A percentile compares a stretch with the other conserved stretches of the same genome.
Conservation (phyloP, 2,797 vertebrate species). For the Parauchenoglanis ngamensis region DNA sequence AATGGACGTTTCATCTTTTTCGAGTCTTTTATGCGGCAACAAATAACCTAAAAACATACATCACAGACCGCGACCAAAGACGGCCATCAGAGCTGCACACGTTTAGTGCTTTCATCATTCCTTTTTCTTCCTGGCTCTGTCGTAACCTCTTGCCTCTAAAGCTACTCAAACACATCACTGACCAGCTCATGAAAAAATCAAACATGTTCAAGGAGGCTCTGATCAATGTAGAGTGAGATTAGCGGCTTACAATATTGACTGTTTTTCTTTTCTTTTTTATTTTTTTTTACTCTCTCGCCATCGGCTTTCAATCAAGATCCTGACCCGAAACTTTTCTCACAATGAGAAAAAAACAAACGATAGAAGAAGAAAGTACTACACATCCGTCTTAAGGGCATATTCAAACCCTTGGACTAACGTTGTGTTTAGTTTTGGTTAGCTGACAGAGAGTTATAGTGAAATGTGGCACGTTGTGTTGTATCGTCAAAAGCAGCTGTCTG, state of each 20-base stretch:
- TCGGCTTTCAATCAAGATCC: not conserved
- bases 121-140: not conserved
- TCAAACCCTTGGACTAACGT: not conserved
- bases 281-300: not conserved
- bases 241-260: conserved; percentile 4
- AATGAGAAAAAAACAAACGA: not conserved
- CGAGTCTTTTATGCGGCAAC: not conserved
- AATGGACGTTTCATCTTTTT: not conserved
- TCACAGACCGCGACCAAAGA: no score
- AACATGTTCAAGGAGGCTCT: not conserved
- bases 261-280: not conserved
- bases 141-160: not conserved
- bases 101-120: not conserved
- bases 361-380: not conserved
- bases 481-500: conserved; percentile 9
- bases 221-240: conserved; percentile 6
- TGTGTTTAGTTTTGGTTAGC: not conserved
- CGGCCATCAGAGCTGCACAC: not conserved
- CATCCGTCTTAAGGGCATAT: not conserved
- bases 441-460: not conserved
- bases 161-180: not conserved
- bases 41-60: not conserved
- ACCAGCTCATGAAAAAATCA: conserved; percentile 3
- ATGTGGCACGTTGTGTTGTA: not conserved
- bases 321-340: conserved; percentile 4